Base-by-base conservation (phyloP, 2,888 invertebrate species). In the Pyrgus malvae region DNA sequence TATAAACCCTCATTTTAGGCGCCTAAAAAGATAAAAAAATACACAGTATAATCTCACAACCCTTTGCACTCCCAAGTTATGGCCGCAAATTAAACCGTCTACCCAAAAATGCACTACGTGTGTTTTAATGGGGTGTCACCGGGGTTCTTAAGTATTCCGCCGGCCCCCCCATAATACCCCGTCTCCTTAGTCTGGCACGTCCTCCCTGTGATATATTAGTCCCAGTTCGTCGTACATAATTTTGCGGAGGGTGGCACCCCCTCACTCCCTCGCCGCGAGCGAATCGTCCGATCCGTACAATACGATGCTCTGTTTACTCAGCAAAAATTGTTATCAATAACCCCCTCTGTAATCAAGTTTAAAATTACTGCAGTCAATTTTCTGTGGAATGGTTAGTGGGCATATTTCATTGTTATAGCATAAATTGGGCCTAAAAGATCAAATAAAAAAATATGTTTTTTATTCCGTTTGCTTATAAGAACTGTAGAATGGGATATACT, bases 201-300 rank as follows among this genome's bases (percentile, higher is more conserved):
- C 88, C 89, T 86, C 89, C 89, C 88, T 83, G 76, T 89, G 88
- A 90, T 90, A 90, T 90, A 90, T 90, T 86, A 83, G 83, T 90
- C 90, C 90, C 90, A 87, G 90, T 86, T 84, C 90, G 89, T 90
- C 90, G 90, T 90, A 90, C 90, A 90, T 90, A 90, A 90, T 90
- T 90, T 90, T 89, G 89, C 80, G 76, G 86, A 76, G 86, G 83
- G 83, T 78, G 79, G 80, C 63, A 74, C 79, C 65, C 80, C 80
- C 78, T 67, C 61, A 62, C 76, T 72, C 77, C 78, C 77, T 68
- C 76, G 69, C 76, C 78, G 72, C 77, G 72, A 74, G 74, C 74
- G 76, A 74, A 76, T 72, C 61, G 69, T 65, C 72, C 83, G 80
- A 81, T 80, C 80, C 77, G 78, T 74, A 84, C 89, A 89, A 89